Base-by-base conservation (phyloP, 1,140 invertebrate genomes). In the Monochamus saltuarius region DNA sequence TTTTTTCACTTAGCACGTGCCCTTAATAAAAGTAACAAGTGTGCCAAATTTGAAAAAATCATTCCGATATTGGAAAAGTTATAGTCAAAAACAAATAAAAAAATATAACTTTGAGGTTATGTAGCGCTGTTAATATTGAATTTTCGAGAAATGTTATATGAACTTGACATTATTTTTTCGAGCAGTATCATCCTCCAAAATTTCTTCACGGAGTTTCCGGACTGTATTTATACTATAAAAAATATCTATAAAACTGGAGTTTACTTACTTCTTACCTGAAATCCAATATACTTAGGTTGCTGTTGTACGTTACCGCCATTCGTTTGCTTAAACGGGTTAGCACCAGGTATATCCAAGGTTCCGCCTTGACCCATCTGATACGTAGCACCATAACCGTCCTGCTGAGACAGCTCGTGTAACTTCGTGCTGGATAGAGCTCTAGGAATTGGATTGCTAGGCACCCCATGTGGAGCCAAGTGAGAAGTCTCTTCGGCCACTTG, bases 381-480 rank as follows among this genome's bases (percentile, higher is more conserved):
- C 17, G 87, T 89, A 49, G 89, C 87, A 55, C 89, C 89, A 74
- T 91, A 91, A 11, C 81, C 76, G 68, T 90, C 86, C 66, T 85
- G 83, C 64, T 81, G 81, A 1, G 84, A 81, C 64, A 92, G 77
- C 69, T 91, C 90, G 65, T 90, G 86, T 29, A 92, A 80, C 63
- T 89, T 84, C 47, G 83, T 87, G 67, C 90, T 94, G 56, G 94
- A 96, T 4, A 95, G 80, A 17, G 93, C 92, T 56, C 93, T 82
- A 1, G 93, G 92, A 69, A 97, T 89, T 0, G 91, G 92, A 80
- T 92, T 93, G 66, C 92, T 92, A n/a, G 95, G 95, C 14, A 98
- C 95, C 7, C 95, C 95, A 73, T 97, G 94, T 0, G 95, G 95
- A 13, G 94, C 95, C 67, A 97, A 81, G 76, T 95, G 92, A 22